Evolutionary conservation across 1,140 invertebrate species (phyloP).

Genomic region (Drosophila sturtevanti): DNA sequence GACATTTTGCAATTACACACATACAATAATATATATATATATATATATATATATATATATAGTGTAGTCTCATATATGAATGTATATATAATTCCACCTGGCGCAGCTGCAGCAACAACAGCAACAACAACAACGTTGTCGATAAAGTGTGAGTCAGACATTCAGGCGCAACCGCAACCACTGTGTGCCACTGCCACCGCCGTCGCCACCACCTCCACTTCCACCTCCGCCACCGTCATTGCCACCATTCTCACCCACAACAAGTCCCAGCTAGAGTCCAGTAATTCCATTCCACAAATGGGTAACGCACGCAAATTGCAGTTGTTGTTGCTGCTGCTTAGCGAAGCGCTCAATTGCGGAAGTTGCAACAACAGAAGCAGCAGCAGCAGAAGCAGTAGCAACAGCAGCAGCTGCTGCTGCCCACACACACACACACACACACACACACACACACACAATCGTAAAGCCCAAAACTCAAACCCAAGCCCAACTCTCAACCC

Average conservation of each 20-base stretch:
- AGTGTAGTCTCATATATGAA: no score
- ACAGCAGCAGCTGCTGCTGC: slow-evolving; percentile 20
- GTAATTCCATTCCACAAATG: slow-evolving; percentile 44
- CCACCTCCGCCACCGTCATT: slow-evolving; percentile 51
- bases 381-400: slow-evolving; percentile 16
- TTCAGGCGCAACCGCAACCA: slow-evolving; percentile 58
- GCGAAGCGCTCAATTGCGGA: slow-evolving; percentile 71
- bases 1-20: background rate
- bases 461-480: background rate
- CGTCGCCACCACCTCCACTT: no score
- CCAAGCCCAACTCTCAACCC: slow-evolving; percentile 4
- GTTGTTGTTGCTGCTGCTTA: slow-evolving; percentile 46
- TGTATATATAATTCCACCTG: slow-evolving; percentile 42
- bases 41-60: background rate
- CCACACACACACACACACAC: no score
- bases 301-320: slow-evolving; percentile 73
- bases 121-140: slow-evolving; percentile 24
- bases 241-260: slow-evolving; percentile 26
- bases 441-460: no score
- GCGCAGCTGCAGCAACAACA: slow-evolving; percentile 51
- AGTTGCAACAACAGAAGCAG: slow-evolving; percentile 53
- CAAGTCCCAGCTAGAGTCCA: background rate
- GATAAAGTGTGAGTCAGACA: slow-evolving; percentile 41
- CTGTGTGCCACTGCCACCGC: slow-evolving; percentile 42
- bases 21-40: background rate